Base-by-base conservation (phyloP, 1,140 invertebrate genomes). In the Meteorus sp. region DNA sequence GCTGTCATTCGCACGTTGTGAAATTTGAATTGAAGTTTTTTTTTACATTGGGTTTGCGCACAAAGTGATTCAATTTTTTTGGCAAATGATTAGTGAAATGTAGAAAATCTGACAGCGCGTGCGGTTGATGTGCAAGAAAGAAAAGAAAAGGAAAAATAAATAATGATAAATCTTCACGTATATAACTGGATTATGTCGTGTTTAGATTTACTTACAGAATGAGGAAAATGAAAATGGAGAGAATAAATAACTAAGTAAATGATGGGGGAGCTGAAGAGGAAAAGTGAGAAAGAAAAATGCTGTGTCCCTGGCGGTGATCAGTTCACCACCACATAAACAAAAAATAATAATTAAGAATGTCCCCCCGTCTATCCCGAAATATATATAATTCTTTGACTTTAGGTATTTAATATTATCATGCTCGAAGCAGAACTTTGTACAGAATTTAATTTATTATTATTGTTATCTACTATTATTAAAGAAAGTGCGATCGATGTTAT, bases 371-470 rank as follows among this genome's bases (percentile, higher is more conserved):
- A 5, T 8, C n/a, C n/a, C n/a, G n/a, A n/a, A n/a, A n/a, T n/a
- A n/a, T n/a, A n/a, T n/a, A n/a, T n/a, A n/a, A n/a, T n/a, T n/a
- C n/a, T n/a, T n/a, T n/a, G n/a, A n/a, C n/a, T 20, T 9, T 23
- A 67, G 66, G 56, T 72, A 68, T 61, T 70, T 72, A 73, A 72
- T 73, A 70, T 70, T 68, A 67, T 67, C 56, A 65, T 70, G 70
- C 73, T 73, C 69, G 66, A 76, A 69, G 69, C 71, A 65, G 13
- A 63, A 74, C 67, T 73, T 68, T 80, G 78, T 80, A 80, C 77
- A 80, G 74, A 80, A 79, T 74, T 80, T n/a, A 76, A 80, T 80
- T 80, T 79, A 79, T 79, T 79, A 78, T 78, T 72, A 77, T 77
- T 77, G 73, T 78, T 79, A 78, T 75, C 75, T 74, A 71, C 70